A percentile compares a stretch with the other conserved stretches of the same genome.
phyloP scores from a whole-genome alignment of 2,113 vertebrate species.

The Plectropomus leopardus region DNA sequence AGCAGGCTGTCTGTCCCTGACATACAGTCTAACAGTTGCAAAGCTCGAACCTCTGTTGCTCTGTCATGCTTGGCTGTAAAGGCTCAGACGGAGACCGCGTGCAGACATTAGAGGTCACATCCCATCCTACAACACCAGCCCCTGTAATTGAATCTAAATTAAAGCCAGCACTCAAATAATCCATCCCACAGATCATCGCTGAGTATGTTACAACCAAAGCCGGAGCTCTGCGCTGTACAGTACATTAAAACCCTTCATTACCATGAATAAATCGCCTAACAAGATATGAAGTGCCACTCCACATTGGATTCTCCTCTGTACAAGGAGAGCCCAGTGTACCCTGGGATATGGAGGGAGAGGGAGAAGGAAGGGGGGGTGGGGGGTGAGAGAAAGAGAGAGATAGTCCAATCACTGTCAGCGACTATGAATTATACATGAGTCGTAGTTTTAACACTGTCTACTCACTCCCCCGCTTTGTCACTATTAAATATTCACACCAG shows the following conservation, averaged over 20 bases:
- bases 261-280: slow-evolving; percentile 69
- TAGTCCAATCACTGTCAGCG: slow-evolving; percentile 78
- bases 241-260: slow-evolving; percentile 72
- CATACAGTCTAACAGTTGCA: slow-evolving; percentile 16
- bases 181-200: slow-evolving; percentile 59
- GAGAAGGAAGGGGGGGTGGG: slow-evolving; percentile 49
- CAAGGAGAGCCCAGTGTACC: slow-evolving; percentile 42
- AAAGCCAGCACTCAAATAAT: slow-evolving; percentile 60
- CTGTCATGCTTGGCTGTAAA: slow-evolving; percentile 14
- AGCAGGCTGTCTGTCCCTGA: slow-evolving; percentile 18
- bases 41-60: slow-evolving; percentile 26
- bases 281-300: slow-evolving; percentile 72
- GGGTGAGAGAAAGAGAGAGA: slow-evolving; percentile 45
- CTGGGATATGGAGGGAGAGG: slow-evolving; percentile 57
- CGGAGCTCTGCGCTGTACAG: slow-evolving; percentile 35
- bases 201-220: slow-evolving; percentile 60
- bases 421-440: slow-evolving; percentile 89
- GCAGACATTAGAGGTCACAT: slow-evolving; percentile 65
- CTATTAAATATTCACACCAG: slow-evolving; percentile 89
- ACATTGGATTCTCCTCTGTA: slow-evolving; percentile 54
- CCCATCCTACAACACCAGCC: slow-evolving; percentile 28
- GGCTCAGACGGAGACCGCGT: slow-evolving; percentile 29
- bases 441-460: slow-evolving; percentile 83
- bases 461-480: slow-evolving; percentile 80
- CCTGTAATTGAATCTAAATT: slow-evolving; percentile 69